Conservation (phyloP, 2,888 invertebrate genomes). For the Cryptus viduatorius region DNA sequence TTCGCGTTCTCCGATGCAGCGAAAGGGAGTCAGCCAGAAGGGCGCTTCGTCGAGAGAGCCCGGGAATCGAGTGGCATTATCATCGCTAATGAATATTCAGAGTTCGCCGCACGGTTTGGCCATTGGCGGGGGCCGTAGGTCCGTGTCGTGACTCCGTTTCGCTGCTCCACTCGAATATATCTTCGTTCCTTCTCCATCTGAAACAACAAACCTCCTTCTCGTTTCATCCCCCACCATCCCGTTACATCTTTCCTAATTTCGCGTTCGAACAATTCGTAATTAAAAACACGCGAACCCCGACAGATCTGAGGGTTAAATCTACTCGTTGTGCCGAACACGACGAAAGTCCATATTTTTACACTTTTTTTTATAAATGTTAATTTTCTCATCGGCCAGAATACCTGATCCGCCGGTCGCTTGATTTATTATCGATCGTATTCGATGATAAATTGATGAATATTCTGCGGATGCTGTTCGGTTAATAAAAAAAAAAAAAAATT, state of each 20-base stretch:
- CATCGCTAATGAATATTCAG: conserved; percentile 82
- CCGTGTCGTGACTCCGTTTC: conserved; percentile 76
- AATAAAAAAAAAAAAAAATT: no score
- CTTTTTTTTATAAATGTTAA: background rate
- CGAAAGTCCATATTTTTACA: conserved; percentile 38
- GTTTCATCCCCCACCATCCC: background rate
- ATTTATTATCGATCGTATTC: conserved; percentile 16
- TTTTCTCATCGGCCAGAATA: conserved; percentile 5
- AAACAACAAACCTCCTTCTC: conserved; percentile 17
- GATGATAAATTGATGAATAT: conserved; percentile 19
- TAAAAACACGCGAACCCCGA: conserved; percentile 17
- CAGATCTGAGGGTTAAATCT: background rate
- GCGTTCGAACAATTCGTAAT: conserved; percentile 44
- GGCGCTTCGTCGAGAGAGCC: conserved; percentile 57
- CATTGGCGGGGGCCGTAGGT: conserved; percentile 73
- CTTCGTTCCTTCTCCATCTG: background rate
- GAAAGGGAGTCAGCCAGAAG: conserved; percentile 58
- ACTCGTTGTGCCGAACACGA: background rate
- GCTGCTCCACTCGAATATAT: conserved; percentile 20
- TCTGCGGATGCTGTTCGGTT: background rate
- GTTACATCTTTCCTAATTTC: background rate
- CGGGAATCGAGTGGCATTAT: conserved; percentile 77
- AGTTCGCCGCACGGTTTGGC: conserved; percentile 75
- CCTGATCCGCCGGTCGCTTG: background rate
- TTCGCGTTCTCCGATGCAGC: conserved; percentile 59